A percentile compares a stretch with the other conserved stretches of the same genome.
These are phyloP conservation scores for Calvadosia cruxmelitensis DNA, from an alignment of 30 jellyfish, hydroid and myxozoan species.

Conservation along the genomic window DNA sequence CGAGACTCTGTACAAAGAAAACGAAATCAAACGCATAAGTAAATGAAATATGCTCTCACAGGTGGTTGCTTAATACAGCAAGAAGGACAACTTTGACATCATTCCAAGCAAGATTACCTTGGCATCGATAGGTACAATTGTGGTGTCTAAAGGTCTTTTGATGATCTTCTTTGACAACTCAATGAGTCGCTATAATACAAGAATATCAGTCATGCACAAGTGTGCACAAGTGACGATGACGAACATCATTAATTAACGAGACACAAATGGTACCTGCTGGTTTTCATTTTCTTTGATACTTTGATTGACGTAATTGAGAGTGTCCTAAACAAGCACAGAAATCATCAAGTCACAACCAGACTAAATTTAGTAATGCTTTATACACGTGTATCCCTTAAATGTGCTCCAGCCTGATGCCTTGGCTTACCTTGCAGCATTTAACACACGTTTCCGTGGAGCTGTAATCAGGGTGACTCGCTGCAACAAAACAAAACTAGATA, in stretches of 20 bases:
- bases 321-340: slow-evolving; percentile 14
- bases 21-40: not conserved
- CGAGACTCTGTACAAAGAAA: slow-evolving; percentile 51
- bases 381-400: too few species aligned
- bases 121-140: slow-evolving; percentile 33
- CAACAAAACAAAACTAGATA: slow-evolving; percentile 4
- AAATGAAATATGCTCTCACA: not conserved
- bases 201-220: too few species aligned
- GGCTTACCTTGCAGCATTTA: slow-evolving; percentile 52
- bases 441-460: slow-evolving; percentile 57
- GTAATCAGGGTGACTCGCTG: slow-evolving; percentile 37
- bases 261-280: slow-evolving; percentile 46
- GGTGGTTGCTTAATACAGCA: too few species aligned
- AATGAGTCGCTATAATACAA: slow-evolving; percentile 32
- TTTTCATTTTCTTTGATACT: slow-evolving; percentile 73
- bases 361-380: too few species aligned
- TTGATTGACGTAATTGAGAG: slow-evolving; percentile 56
- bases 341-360: not conserved
- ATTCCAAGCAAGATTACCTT: too few species aligned
- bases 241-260: too few species aligned
- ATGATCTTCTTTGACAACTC: slow-evolving; percentile 73
- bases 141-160: slow-evolving; percentile 57
- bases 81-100: too few species aligned
- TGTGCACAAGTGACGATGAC: too few species aligned
- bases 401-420: too few species aligned